Evolutionary conservation across 2,113 vertebrate species (phyloP).

Genomic region (Nothocercus nigrocapillus): DNA sequence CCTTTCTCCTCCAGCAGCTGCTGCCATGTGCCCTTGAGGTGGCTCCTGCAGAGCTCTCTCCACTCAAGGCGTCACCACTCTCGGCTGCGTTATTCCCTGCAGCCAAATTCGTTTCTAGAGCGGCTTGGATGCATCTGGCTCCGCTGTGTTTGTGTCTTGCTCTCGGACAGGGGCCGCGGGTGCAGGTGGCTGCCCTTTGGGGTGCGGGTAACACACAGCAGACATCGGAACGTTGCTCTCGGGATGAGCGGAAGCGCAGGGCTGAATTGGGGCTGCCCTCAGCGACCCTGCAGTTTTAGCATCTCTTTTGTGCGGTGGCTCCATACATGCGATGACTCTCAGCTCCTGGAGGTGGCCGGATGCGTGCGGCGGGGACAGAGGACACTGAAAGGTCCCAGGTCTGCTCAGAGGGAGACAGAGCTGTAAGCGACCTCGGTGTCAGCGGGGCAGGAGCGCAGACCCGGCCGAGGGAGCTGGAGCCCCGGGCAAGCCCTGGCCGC

Average conservation of each 20-base stretch:
- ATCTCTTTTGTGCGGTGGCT: background rate
- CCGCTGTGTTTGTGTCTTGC: background rate
- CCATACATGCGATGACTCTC: background rate
- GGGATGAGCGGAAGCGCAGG: rapidly evolving
- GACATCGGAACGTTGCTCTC: background rate
- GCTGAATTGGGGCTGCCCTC: background rate
- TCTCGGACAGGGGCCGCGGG: rapidly evolving
- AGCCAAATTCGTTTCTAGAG: background rate
- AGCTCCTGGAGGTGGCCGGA: rapidly evolving
- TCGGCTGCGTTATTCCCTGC: background rate
- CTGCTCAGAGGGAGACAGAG: background rate
- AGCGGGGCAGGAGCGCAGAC: background rate
- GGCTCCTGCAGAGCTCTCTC: background rate
- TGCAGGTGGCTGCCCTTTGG: background rate
- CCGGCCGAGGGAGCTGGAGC: background rate
- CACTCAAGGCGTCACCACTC: background rate
- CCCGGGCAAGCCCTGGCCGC: no score
- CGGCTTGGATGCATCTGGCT: background rate
- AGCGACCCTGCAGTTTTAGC: background rate
- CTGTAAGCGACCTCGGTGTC: background rate
- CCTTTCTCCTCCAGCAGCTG: background rate
- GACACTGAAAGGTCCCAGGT: background rate
- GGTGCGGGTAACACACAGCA: rapidly evolving
- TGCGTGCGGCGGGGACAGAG: rapidly evolving
- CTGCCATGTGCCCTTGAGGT: background rate